phyloP scores from a whole-genome alignment of 1,140 invertebrate genomes.

The Drosophila jambulina region DNA sequence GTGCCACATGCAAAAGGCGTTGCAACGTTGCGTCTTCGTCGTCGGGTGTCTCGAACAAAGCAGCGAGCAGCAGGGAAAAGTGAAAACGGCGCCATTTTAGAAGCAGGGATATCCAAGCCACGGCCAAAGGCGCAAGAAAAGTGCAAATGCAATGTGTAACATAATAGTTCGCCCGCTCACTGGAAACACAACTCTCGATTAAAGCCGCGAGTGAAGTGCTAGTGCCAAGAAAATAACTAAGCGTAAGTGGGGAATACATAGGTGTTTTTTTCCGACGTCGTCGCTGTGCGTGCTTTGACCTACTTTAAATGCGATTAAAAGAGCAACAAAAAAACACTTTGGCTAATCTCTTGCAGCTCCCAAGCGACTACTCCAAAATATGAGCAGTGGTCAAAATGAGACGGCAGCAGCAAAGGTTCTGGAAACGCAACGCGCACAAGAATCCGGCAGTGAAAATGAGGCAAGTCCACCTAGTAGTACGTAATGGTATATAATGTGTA shows the following conservation, averaged over 20 bases:
- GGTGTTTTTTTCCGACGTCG: constrained; percentile 22
- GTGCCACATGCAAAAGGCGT: constrained; percentile 27
- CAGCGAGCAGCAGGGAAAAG: constrained; percentile 63
- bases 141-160: constrained; percentile 69
- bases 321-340: constrained; percentile 26
- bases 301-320: constrained; percentile 70
- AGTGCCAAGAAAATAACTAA: constrained; percentile 54
- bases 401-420: constrained; percentile 80
- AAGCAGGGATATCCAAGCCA: constrained; percentile 71
- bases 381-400: constrained; percentile 84
- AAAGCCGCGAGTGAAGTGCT: constrained; percentile 42
- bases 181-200: constrained; percentile 11
- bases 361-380: constrained; percentile 71
- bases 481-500: constrained; percentile 9
- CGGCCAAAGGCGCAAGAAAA: constrained; percentile 53
- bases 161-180: constrained; percentile 11
- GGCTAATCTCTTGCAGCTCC: constrained; percentile 43
- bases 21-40: constrained; percentile 52
- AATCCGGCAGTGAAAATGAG: constrained; percentile 84
- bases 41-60: constrained; percentile 71
- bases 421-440: constrained; percentile 76
- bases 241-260: constrained; percentile 56
- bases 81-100: constrained; percentile 85
- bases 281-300: constrained; percentile 67
- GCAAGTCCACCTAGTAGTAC: constrained; percentile 33